Conservation (phyloP, 2,113 vertebrate genomes). For the Cichladusa arquata region DNA sequence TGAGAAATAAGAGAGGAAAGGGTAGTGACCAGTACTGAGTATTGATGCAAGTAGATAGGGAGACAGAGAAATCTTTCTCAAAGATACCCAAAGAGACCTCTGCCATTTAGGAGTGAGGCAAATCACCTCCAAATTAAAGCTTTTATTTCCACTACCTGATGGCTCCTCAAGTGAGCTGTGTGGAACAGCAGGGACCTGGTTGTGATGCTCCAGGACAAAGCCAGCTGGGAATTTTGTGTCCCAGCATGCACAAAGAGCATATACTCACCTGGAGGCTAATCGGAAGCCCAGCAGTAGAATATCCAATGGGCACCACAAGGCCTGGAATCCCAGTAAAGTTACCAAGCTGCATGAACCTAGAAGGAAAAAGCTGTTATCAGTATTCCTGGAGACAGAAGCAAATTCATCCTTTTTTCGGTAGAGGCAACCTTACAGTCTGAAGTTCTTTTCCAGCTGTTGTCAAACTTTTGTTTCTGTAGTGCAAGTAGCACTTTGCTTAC, state of each 20-base stretch:
- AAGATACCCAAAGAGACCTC: background rate
- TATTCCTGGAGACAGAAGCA: background rate
- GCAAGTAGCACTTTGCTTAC: background rate
- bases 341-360: conserved; percentile 66
- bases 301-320: conserved; percentile 65
- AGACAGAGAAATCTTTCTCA: background rate
- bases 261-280: conserved; percentile 54
- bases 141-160: background rate
- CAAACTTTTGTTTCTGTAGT: background rate
- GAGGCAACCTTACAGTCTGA: background rate
- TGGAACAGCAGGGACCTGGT: background rate
- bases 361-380: background rate
- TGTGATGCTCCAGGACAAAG: background rate
- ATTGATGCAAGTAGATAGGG: background rate
- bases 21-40: background rate
- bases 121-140: background rate
- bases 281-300: conserved; percentile 53
- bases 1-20: background rate
- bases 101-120: background rate
- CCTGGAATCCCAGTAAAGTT: conserved; percentile 71
- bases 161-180: background rate
- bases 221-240: background rate
- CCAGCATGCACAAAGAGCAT: background rate
- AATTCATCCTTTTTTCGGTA: background rate
- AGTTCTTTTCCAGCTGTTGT: background rate